These are phyloP conservation scores for zebrafish (Danio rerio) DNA, from an alignment of 2,113 vertebrate genomes.

Conservation along the genomic window GRCz12tu NC_133177.1:26527001-26527500, in stretches of 20 bases:
- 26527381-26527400: constrained; percentile 60
- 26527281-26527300: constrained; percentile 52
- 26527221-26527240: constrained; percentile 30
- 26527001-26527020: background rate
- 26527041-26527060: constrained; percentile 20
- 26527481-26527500: background rate
- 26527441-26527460: constrained; percentile 16
- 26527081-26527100: constrained; percentile 26
- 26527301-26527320: constrained; percentile 1
- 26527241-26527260: constrained; percentile 37
- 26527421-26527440: constrained; percentile 55
- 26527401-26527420: constrained; percentile 52
- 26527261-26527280: constrained; percentile 18
- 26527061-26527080: constrained; percentile 9
- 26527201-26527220: constrained; percentile 33
- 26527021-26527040: constrained; percentile 6
- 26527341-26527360: constrained; percentile 48
- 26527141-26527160: constrained; percentile 53
- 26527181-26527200: constrained; percentile 52
- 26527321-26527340: constrained; percentile 56
- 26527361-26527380: constrained; percentile 55
- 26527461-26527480: constrained; percentile 39
- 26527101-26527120: constrained; percentile 35
- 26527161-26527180: constrained; percentile 48
- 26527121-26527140: constrained; percentile 38